Base-by-base conservation (phyloP, 2,888 invertebrate genomes). In the Teleogryllus oceanicus region DNA sequence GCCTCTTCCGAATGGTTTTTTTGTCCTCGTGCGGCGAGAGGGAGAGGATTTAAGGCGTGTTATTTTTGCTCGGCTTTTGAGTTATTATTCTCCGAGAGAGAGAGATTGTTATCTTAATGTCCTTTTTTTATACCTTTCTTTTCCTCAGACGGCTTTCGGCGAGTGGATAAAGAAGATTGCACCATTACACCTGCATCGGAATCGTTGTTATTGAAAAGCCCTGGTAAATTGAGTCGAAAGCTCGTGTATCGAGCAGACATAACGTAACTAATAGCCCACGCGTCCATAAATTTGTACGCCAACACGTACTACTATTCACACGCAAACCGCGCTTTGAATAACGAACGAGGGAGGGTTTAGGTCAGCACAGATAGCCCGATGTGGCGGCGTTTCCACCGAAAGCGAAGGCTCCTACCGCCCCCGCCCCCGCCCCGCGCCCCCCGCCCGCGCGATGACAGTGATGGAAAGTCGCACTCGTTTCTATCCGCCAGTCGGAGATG, bases 51-150 rank as follows among this genome's bases (percentile, higher is more conserved):
- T 62, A 62, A 62, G 62, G 62, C 62, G 62, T 62, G 62, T 62
- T 62, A 62, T 62, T 62, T n/a, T 62, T n/a, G 62, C 62, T 62
- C 62, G 62, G 16, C n/a, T 62, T n/a, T 13, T 62, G 62, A 62
- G 62, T 62, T 62, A 62, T 62, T 62, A n/a, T 62, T 62, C 16
- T n/a, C 16, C 62, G n/a, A n/a, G 62, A 62, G 62, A 62, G n/a
- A 62, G 62, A 62, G 62, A 62, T 62, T 11, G n/a, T 62, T 62
- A 62, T 62, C 62, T 62, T n/a, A 37, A n/a, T 62, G 62, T 62
- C n/a, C 62, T 62, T n/a, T 62, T 62, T 13, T 62, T 62, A n/a
- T 13, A 62, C 37, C 37, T 37, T 37, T 37, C 37, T 37, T 37
- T 37, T 37, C 8, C 37, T 37, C 37, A 37, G 37, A 37, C 37